Percentiles rank a stretch among this genome's conserved stretches.
phyloP scores from a whole-genome alignment of 2,888 invertebrate species.

The Aphrophora alni region DNA sequence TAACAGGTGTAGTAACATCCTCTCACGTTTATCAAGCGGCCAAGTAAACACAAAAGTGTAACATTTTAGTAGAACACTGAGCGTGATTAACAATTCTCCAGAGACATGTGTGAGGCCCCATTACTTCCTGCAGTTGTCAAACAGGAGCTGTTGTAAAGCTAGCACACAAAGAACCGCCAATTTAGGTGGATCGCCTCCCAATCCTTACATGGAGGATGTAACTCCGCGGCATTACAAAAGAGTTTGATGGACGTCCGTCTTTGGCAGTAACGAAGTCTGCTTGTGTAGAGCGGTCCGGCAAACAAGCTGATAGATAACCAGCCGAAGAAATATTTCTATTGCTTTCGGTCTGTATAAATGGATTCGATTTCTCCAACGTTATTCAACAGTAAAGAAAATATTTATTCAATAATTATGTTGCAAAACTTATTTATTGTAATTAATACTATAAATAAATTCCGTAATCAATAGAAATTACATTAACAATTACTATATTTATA shows the following conservation, averaged over 20 bases:
- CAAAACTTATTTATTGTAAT: too few species aligned
- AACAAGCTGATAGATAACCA: neutral
- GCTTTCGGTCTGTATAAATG: neutral
- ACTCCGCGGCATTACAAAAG: neutral
- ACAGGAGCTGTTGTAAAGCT: neutral
- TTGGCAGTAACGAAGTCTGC: neutral
- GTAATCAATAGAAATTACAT: too few species aligned
- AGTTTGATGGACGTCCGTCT: constrained; percentile 6
- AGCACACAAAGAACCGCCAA: neutral
- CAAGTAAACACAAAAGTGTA: neutral
- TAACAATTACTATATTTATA: too few species aligned
- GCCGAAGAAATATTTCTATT: neutral
- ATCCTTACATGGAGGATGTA: neutral
- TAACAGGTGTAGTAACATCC: neutral
- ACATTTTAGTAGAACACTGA: neutral
- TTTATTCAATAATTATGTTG: too few species aligned
- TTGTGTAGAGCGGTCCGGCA: neutral
- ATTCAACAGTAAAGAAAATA: neutral
- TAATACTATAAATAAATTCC: too few species aligned
- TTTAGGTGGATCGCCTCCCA: neutral
- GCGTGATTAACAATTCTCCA: neutral
- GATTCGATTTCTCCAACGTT: neutral
- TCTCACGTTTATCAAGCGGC: neutral
- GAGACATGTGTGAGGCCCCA: neutral
- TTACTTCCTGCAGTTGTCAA: constrained; percentile 6